Conservation (phyloP, 2,797 vertebrate species). For the Propithecus deckenii region DNA sequence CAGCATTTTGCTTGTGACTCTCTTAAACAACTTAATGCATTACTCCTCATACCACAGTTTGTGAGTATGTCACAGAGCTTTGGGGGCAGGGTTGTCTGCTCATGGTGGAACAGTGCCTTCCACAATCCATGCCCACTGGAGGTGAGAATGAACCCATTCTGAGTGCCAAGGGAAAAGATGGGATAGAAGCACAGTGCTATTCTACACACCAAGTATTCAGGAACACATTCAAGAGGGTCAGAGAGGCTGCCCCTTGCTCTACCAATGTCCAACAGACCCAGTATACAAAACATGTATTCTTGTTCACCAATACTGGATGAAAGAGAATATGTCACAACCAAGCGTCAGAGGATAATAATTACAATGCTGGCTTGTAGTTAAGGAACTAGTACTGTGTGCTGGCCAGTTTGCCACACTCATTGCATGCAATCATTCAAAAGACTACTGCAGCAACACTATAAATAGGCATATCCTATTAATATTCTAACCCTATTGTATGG, state of each 20-base stretch:
- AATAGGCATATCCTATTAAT: background rate
- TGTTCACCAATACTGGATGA: no score
- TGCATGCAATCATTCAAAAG: background rate
- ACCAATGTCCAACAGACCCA: fast-evolving
- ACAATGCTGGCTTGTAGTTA: background rate
- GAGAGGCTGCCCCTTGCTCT: background rate
- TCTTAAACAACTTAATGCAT: fast-evolving
- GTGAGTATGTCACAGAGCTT: fast-evolving
- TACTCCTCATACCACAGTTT: background rate
- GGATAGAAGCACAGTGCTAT: background rate
- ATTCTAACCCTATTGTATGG: background rate
- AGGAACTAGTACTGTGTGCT: background rate
- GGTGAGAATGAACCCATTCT: background rate
- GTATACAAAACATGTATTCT: background rate
- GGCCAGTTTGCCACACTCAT: background rate
- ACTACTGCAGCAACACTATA: fast-evolving
- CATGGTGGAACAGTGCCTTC: fast-evolving
- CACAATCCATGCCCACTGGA: background rate
- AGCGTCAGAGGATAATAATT: background rate
- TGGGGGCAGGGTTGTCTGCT: background rate
- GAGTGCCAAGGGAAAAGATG: background rate
- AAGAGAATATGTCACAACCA: background rate
- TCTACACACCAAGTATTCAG: background rate
- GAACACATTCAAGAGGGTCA: background rate
- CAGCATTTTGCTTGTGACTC: fast-evolving